Evolutionary conservation across 2,797 vertebrate genomes (phyloP).

Genomic region (Pantherophis alleghaniensis): DNA sequence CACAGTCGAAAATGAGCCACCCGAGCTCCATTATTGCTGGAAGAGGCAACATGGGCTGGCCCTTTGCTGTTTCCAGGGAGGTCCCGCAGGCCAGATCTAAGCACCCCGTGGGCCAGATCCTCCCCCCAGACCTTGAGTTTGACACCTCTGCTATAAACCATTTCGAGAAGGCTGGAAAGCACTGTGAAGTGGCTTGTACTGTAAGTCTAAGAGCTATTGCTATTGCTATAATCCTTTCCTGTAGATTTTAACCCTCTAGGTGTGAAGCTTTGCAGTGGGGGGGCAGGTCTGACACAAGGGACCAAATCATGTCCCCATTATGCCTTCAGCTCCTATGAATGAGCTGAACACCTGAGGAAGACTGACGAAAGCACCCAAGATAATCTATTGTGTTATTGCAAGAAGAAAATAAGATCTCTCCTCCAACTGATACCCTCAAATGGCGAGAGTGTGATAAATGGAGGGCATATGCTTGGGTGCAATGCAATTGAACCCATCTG

Average conservation of each 20-base stretch:
- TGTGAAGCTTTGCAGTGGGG: not conserved
- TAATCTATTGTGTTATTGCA: not conserved
- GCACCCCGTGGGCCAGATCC: too few species aligned
- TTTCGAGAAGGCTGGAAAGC: not conserved
- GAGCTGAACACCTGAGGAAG: not conserved
- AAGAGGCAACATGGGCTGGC: too few species aligned
- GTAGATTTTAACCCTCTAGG: not conserved
- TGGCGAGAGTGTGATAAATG: conserved; percentile 49
- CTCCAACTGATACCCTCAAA: not conserved
- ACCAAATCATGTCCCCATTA: not conserved
- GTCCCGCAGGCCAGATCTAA: too few species aligned
- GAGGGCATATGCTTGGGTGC: conserved; percentile 17
- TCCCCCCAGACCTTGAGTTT: too few species aligned
- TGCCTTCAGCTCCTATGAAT: not conserved
- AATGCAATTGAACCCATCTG: conserved; percentile 48
- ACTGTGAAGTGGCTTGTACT: not conserved
- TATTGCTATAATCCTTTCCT: not conserved
- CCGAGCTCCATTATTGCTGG: too few species aligned
- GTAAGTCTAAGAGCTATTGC: not conserved
- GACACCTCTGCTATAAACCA: not conserved
- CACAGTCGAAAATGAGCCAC: too few species aligned
- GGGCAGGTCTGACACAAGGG: not conserved
- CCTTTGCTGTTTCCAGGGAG: too few species aligned
- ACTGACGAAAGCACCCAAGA: not conserved
- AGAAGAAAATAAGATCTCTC: not conserved